Conservation (phyloP, 2,888 invertebrate genomes). For the Drosophila mayaguana region DNA sequence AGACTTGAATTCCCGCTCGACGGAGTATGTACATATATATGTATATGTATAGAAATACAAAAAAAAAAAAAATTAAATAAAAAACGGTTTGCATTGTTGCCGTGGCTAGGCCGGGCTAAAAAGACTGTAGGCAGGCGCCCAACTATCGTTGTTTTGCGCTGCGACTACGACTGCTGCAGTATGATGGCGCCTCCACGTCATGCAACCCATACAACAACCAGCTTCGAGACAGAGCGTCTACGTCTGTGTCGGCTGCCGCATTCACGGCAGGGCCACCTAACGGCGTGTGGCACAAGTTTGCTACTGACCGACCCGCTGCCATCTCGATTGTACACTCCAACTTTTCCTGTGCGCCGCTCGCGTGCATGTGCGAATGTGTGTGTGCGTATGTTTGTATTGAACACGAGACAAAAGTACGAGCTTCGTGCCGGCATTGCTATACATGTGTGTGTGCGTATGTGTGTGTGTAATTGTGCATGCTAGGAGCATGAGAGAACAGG, state of each 20-base stretch:
- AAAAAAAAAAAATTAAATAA: conserved; percentile 8
- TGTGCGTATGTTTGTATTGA: neutral
- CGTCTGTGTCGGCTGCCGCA: conserved; percentile 69
- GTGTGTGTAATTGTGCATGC: conserved; percentile 16
- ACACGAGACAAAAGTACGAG: conserved; percentile 57
- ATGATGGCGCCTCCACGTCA: conserved; percentile 39
- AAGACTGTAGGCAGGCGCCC: conserved; percentile 21
- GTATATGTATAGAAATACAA: conserved; percentile 35
- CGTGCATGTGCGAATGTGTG: conserved; percentile 9
- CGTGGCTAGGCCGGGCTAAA: conserved; percentile 40
- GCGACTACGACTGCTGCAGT: conserved; percentile 51
- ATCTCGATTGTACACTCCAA: conserved; percentile 56
- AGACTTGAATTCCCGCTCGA: conserved; percentile 33
- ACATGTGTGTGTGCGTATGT: conserved; percentile 32
- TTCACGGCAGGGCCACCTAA: conserved; percentile 80
- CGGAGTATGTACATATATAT: conserved; percentile 36
- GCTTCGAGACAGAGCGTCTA: conserved; percentile 32
- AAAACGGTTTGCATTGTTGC: conserved; percentile 41
- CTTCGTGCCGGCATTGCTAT: conserved; percentile 51
- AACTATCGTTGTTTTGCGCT: conserved; percentile 51
- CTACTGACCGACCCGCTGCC: conserved; percentile 79
- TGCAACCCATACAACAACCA: conserved; percentile 39
- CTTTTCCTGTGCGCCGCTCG: conserved; percentile 32
- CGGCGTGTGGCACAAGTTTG: conserved; percentile 83
- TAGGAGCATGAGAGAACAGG: conserved; percentile 35